Conservation (phyloP, 2,888 invertebrate species). For the Athrips mouffetella region DNA sequence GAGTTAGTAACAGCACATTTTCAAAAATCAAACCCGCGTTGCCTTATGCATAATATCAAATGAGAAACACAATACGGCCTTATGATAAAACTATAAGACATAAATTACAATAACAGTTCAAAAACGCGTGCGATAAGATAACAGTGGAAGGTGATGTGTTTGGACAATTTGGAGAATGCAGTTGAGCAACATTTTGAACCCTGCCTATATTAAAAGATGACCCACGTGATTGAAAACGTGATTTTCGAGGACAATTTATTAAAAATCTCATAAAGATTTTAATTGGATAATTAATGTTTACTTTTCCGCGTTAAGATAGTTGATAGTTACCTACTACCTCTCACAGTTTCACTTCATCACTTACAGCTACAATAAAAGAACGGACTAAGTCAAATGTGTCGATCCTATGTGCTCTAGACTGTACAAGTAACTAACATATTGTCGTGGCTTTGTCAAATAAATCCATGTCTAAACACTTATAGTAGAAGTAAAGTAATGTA, state of each 20-base stretch:
- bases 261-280: conserved; percentile 26
- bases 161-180: background rate
- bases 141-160: conserved; percentile 1
- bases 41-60: background rate
- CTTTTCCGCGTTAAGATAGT: background rate
- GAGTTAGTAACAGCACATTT: background rate
- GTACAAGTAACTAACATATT: too few species aligned
- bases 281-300: too few species aligned
- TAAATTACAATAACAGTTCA: background rate
- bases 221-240: background rate
- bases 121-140: conserved; percentile 3
- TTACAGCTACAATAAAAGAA: background rate
- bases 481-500: too few species aligned
- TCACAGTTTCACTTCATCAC: too few species aligned
- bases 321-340: too few species aligned
- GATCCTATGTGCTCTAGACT: too few species aligned
- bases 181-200: too few species aligned
- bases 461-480: too few species aligned
- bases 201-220: conserved; percentile 2
- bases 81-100: conserved; percentile 1
- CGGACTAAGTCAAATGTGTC: background rate
- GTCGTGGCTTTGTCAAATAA: too few species aligned
- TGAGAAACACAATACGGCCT: background rate
- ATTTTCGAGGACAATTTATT: too few species aligned
- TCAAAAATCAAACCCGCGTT: background rate